Base-by-base conservation (phyloP, 2,888 invertebrate genomes). In the Auanema freiburgensis region DNA sequence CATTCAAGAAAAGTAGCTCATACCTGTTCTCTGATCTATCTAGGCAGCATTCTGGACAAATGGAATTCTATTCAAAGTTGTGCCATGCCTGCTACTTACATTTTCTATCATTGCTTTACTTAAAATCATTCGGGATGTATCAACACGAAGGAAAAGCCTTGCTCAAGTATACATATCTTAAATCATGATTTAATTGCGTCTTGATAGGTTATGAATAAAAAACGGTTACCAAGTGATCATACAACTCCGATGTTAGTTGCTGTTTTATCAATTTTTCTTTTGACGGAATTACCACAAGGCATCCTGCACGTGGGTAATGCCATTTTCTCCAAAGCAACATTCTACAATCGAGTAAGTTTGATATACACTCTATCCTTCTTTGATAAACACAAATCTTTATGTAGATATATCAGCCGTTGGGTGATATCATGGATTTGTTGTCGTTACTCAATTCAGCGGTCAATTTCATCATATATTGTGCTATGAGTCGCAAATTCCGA, bases 161-260 rank as follows among this genome's bases (percentile, higher is more conserved):
- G 80, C 80, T 21, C 78, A 79, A 67, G 76, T 74, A 25, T n/a
- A n/a, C n/a, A n/a, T n/a, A n/a, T n/a, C n/a, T n/a, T n/a, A n/a
- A n/a, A n/a, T n/a, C n/a, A n/a, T n/a, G n/a, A n/a, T n/a, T n/a
- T n/a, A n/a, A n/a, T n/a, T n/a, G n/a, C n/a, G n/a, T n/a, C n/a
- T n/a, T n/a, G n/a, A n/a, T 14, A 77, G 77, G 74, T 80, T 40
- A 82, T 81, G 81, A 79, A 81, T 59, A 82, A 78, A 65, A 72
- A 78, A 51, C 67, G 77, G 52, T 77, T 82, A 66, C 82, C 82
- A 12, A 66, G 80, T 24, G 82, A 82, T 57, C 80, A 82, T 63
- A 82, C 82, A 2, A 82, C 82, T n/a, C 81, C 81, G 12, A 82
- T 82, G 82, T 69, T 79, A 6, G 79, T 82, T 18, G 81, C 82